Evolutionary conservation across 2,888 invertebrate genomes (phyloP), one percentile per base, ranked within the genome.

Genomic region (Helicoverpa assulta): DNA sequence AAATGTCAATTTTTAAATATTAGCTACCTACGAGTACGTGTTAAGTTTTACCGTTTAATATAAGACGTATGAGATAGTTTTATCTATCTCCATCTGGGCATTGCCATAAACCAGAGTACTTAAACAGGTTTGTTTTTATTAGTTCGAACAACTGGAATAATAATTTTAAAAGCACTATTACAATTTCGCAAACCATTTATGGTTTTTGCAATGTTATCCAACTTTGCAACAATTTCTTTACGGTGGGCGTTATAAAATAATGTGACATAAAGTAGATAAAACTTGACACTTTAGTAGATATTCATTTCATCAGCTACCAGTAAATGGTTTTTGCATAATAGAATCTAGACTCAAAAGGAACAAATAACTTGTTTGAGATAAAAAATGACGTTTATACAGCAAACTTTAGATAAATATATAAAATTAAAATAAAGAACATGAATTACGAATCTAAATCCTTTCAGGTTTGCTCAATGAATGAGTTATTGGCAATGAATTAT

Each of bases 271-370:
- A n/a, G 21, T 52, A 26, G 16, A 50, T 51, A 52, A 53, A 51
- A 58, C 14, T 29, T 8, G n/a, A 19, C 19, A 54, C 26, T 68
- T 26, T 40, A 7, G 8, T 18, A 55, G 16, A 47, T 62, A 59
- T 43, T 4, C n/a, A 54, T 70, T 56, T 59, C 37, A 43, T 21
- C 21, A 59, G 16, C 8, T 16, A 37, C 21, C 6, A 18, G 1
- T 40, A 57, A 37, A 64, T 21, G 5, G 8, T 47, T 67, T 67
- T 61, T 64, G 52, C 63, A 43, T 63, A 66, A 57, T 57, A 66
- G 10, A 53, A 66, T 59, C 67, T 62, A 53, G 47, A 56, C 68
- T 54, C n/a, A 19, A 40, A 40, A 60, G 18, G 50, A 62, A n/a
- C n/a, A 47, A 47, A 47, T 47, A 47, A 47, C 16, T 47, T 47